Evolutionary conservation across 2,888 invertebrate species (phyloP).

Genomic region (Alsophila aescularia): DNA sequence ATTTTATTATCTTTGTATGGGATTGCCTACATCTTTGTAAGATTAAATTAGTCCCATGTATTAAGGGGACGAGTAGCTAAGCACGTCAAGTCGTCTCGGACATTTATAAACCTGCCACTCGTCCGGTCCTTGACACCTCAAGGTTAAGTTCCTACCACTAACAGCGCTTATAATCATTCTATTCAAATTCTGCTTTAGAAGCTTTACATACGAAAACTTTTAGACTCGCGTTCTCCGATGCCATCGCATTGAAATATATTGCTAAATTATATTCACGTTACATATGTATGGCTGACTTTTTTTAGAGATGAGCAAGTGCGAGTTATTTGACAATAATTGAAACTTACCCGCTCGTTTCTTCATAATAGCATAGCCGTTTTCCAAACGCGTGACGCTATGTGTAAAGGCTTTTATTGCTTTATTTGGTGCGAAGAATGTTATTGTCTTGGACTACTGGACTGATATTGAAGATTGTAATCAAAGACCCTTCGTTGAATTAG

Average conservation of each 20-base stretch:
- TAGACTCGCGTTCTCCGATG: no score
- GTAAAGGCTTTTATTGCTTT: conserved; percentile 36
- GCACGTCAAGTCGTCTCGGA: conserved; percentile 19
- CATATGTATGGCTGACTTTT: no score
- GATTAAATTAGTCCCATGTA: conserved; percentile 23
- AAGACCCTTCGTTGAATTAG: not conserved
- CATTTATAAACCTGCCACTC: conserved; percentile 28
- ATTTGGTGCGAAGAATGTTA: conserved; percentile 53
- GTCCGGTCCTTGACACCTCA: conserved; percentile 54
- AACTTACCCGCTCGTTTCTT: no score
- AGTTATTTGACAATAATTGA: no score
- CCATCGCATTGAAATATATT: no score
- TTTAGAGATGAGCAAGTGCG: no score
- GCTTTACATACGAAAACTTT: no score
- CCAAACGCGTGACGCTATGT: no score
- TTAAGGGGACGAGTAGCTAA: conserved; percentile 23
- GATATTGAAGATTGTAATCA: conserved; percentile 1
- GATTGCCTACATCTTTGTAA: conserved; percentile 10
- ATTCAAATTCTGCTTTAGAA: not conserved
- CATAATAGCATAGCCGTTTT: no score
- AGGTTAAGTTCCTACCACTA: conserved; percentile 49
- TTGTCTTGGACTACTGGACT: conserved; percentile 44
- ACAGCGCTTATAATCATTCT: conserved; percentile 1
- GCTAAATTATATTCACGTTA: no score
- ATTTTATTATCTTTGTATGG: conserved; percentile 13